Base-by-base conservation (phyloP, 2,888 invertebrate genomes). In the Cabera pusaria region DNA sequence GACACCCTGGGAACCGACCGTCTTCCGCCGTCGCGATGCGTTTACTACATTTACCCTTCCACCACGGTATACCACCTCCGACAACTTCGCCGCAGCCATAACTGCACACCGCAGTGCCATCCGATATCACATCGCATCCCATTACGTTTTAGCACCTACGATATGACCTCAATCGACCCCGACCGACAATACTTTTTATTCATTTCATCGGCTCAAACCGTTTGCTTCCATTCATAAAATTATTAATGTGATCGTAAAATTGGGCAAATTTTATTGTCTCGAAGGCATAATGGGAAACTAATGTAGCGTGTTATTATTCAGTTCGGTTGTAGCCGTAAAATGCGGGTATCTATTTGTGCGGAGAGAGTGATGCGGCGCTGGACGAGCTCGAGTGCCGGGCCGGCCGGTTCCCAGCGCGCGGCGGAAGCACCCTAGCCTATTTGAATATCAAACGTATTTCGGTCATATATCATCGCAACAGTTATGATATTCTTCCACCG, bases 251-350 rank as follows among this genome's bases (percentile, higher is more conserved):
- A 81, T 88, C 88, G 83, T 88, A 88, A 88, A 88, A 86, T 87
- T 86, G 88, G 77, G 85, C 82, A 87, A 88, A 85, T 88, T 88
- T 88, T 88, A 88, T 87, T 88, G 86, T 87, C 85, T 86, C 81
- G 86, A 75, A 82, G 83, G 77, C 78, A 87, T 88, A 88, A 88
- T 88, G 87, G 87, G 85, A 88, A 87, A 84, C 88, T 88, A 88
- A 88, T 87, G 88, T 87, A 83, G 79, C 88, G 88, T 88, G 88
- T 85, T 87, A 88, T 88, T 88, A 88, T 88, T 86, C 88, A 86
- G 85, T 78, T 35, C 75, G 81, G 75, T 68, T 77, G 81, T 75
- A 83, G 88, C 85, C 74, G 86, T 88, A 87, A 87, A 88, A 85
- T 85, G 79, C 80, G 82, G 74, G 73, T 77, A 64, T 78, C 76